phyloP scores from a whole-genome alignment of 2,113 vertebrate species.

The Myiozetetes cayanensis region DNA sequence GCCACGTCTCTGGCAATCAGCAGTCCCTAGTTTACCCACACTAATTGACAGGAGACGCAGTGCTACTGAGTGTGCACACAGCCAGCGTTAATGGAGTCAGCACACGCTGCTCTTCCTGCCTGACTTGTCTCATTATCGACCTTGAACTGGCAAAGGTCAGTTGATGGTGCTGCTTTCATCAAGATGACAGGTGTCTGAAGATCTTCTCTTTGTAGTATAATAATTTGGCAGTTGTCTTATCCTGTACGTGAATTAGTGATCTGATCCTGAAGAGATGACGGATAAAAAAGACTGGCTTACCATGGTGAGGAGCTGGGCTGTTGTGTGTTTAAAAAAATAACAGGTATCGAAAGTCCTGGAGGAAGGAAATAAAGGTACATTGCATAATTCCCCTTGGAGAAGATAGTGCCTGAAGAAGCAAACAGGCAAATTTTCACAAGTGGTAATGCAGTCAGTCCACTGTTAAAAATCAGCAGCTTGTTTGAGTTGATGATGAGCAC shows the following conservation, averaged over 20 bases:
- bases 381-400: background rate
- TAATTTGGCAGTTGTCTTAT: slow-evolving; percentile 81
- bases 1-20: slow-evolving; percentile 78
- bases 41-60: slow-evolving; percentile 85
- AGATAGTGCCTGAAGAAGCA: background rate
- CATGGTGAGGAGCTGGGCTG: background rate
- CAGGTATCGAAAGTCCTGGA: background rate
- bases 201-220: slow-evolving; percentile 74
- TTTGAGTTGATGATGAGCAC: slow-evolving; percentile 48
- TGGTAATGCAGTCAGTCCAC: slow-evolving; percentile 1
- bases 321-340: background rate
- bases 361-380: slow-evolving; percentile 8
- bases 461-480: slow-evolving; percentile 52
- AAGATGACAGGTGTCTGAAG: slow-evolving; percentile 78
- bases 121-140: slow-evolving; percentile 85
- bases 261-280: slow-evolving; percentile 67
- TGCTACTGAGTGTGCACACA: slow-evolving; percentile 65
- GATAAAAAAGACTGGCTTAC: slow-evolving; percentile 49
- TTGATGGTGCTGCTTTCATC: slow-evolving; percentile 75
- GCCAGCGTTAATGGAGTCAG: slow-evolving; percentile 75
- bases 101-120: slow-evolving; percentile 73
- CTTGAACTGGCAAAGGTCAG: slow-evolving; percentile 84
- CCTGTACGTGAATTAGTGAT: slow-evolving; percentile 76
- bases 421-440: slow-evolving; percentile 40
- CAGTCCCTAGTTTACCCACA: slow-evolving; percentile 71